Evolutionary conservation across 2,888 invertebrate genomes (phyloP).

Genomic region (Dicycla oo): DNA sequence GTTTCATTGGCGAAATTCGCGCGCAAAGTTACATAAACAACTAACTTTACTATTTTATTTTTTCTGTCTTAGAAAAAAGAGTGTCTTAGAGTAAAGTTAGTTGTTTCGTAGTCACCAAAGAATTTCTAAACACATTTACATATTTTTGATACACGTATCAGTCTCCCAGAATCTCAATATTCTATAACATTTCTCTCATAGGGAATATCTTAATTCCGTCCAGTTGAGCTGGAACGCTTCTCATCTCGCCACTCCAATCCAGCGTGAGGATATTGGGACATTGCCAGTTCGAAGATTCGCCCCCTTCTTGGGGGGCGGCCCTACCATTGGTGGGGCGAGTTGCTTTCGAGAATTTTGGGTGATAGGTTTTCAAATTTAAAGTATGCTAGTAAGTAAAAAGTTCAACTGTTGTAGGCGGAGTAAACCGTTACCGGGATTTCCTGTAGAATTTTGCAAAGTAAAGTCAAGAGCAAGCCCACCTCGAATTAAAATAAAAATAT

Average conservation of each 20-base stretch:
- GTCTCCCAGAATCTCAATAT: conserved; percentile 1
- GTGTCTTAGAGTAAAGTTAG: too few relatives aligned
- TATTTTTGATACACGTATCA: conserved; percentile 22
- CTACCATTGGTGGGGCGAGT: conserved; percentile 43
- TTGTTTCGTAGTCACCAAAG: not conserved
- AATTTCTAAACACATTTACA: not conserved
- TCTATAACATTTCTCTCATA: conserved; percentile 30
- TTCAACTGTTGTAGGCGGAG: too few relatives aligned
- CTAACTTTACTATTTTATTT: too few relatives aligned
- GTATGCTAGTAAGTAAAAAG: too few relatives aligned
- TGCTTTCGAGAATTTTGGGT: not conserved
- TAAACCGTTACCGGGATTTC: not conserved
- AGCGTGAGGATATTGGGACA: conserved; percentile 66
- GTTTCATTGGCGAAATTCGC: too few relatives aligned
- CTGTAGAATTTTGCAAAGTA: too few relatives aligned
- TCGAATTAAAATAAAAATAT: too few relatives aligned
- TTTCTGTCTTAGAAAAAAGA: too few relatives aligned
- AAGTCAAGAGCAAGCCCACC: too few relatives aligned
- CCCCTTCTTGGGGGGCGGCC: conserved; percentile 30
- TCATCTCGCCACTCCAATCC: conserved; percentile 67
- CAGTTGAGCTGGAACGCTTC: conserved; percentile 54
- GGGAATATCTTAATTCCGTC: conserved; percentile 64
- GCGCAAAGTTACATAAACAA: too few relatives aligned
- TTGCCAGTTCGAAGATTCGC: conserved; percentile 62
- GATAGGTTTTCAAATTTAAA: not conserved